These are phyloP conservation scores for Tenthredo mesomela DNA, from an alignment of 2,888 invertebrate genomes.

Conservation along the genomic window DNA sequence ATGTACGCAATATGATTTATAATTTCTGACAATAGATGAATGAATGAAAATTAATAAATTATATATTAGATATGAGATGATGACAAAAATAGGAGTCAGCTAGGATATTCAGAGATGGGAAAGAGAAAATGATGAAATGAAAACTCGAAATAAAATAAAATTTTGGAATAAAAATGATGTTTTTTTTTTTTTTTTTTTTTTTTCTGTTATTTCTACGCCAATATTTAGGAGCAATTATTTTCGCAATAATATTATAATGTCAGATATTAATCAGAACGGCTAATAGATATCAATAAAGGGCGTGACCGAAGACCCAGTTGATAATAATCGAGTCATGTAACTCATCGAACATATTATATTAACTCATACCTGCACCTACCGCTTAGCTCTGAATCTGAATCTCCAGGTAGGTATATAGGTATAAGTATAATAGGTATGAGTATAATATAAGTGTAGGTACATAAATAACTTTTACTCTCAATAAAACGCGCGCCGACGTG, in stretches of 20 bases:
- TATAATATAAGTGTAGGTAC: background rate
- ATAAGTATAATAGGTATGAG: background rate
- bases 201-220: no score
- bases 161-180: background rate
- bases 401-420: background rate
- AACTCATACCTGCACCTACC: background rate
- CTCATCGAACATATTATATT: background rate
- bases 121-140: background rate
- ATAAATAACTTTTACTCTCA: slow-evolving; percentile 30
- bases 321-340: slow-evolving; percentile 17
- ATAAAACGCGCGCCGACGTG: background rate
- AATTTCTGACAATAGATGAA: slow-evolving; percentile 9
- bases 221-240: background rate
- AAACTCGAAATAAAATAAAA: background rate
- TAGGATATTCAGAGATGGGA: background rate
- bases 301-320: background rate
- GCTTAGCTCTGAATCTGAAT: background rate
- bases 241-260: background rate
- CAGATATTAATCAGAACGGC: background rate
- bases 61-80: background rate
- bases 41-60: background rate
- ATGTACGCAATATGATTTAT: background rate
- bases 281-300: background rate
- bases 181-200: no score
- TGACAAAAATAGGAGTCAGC: background rate